Conservation (phyloP, 2,113 vertebrate species). For the Neogobius melanostomus region DNA sequence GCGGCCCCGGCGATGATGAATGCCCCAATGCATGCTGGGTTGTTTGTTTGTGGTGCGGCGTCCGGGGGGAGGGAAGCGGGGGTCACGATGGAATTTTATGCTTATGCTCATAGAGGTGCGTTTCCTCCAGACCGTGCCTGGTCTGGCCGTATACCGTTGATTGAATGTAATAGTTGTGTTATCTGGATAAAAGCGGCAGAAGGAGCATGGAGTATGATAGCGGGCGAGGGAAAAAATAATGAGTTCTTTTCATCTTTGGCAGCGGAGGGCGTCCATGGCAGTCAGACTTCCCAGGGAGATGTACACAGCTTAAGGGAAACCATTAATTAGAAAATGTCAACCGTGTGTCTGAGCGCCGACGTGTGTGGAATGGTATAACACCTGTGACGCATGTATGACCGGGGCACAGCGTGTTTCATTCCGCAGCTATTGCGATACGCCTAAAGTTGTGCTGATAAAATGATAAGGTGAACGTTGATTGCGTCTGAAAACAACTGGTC, state of each 20-base stretch:
- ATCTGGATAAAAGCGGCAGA: slow-evolving; percentile 62
- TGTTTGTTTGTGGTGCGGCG: slow-evolving; percentile 54
- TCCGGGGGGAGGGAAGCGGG: not conserved
- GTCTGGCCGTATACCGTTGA: slow-evolving; percentile 46
- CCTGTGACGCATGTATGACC: slow-evolving; percentile 55
- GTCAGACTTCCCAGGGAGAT: slow-evolving; percentile 64
- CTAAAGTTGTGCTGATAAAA: not conserved
- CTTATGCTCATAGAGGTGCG: slow-evolving; percentile 60
- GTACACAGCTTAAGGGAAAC: slow-evolving; percentile 73
- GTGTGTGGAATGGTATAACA: slow-evolving; percentile 60
- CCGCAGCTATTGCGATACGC: not conserved
- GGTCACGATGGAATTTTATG: slow-evolving; percentile 57
- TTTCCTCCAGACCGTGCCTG: slow-evolving; percentile 50
- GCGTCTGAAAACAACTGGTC: too few relatives aligned
- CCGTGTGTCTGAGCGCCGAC: slow-evolving; percentile 52
- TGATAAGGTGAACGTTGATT: not conserved
- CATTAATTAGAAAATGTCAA: slow-evolving; percentile 76
- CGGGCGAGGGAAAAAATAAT: slow-evolving; percentile 66
- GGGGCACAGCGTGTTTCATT: slow-evolving; percentile 15
- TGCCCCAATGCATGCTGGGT: slow-evolving; percentile 52
- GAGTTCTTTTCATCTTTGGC: slow-evolving; percentile 70
- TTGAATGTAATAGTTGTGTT: slow-evolving; percentile 70
- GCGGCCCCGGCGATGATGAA: slow-evolving; percentile 66
- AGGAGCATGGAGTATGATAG: slow-evolving; percentile 52
- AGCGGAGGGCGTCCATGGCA: slow-evolving; percentile 57